These are phyloP conservation scores for Petrophora chlorosata DNA, from an alignment of 2,888 invertebrate species.

Conservation along the genomic window DNA sequence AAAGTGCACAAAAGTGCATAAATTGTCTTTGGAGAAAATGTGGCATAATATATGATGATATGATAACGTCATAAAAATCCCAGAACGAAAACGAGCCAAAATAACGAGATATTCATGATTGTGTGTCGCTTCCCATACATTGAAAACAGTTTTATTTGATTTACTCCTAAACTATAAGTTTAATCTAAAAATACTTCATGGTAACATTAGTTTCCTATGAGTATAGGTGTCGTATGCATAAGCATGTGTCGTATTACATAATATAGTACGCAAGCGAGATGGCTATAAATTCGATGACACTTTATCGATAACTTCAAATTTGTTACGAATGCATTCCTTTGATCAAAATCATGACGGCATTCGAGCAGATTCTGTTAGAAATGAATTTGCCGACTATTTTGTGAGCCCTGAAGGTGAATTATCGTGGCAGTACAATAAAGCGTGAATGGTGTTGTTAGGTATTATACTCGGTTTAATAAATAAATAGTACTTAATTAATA, in stretches of 20 bases:
- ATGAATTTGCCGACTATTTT: conserved; percentile 31
- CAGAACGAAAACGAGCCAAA: too few relatives aligned
- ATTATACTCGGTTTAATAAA: conserved; percentile 22
- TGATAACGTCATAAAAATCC: too few relatives aligned
- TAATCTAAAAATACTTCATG: too few relatives aligned
- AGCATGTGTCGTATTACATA: neutral
- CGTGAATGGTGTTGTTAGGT: conserved; percentile 22
- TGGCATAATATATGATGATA: too few relatives aligned
- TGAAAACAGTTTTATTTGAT: too few relatives aligned
- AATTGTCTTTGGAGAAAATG: too few relatives aligned
- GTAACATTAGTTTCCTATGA: too few relatives aligned
- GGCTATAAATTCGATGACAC: neutral
- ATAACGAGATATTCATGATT: too few relatives aligned
- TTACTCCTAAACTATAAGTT: too few relatives aligned
- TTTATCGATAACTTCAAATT: conserved; percentile 25
- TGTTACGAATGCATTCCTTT: conserved; percentile 30
- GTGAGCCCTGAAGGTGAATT: conserved; percentile 29
- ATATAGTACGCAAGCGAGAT: neutral
- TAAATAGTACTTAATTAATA: conserved; percentile 26
- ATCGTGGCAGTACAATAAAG: conserved; percentile 34
- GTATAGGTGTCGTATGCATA: too few relatives aligned
- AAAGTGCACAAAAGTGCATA: too few relatives aligned
- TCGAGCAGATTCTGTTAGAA: conserved; percentile 30
- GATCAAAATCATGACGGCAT: conserved; percentile 29
- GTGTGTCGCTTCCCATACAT: too few relatives aligned